Conservation (phyloP, 2,888 invertebrate genomes). For the Idaea dimidiata region DNA sequence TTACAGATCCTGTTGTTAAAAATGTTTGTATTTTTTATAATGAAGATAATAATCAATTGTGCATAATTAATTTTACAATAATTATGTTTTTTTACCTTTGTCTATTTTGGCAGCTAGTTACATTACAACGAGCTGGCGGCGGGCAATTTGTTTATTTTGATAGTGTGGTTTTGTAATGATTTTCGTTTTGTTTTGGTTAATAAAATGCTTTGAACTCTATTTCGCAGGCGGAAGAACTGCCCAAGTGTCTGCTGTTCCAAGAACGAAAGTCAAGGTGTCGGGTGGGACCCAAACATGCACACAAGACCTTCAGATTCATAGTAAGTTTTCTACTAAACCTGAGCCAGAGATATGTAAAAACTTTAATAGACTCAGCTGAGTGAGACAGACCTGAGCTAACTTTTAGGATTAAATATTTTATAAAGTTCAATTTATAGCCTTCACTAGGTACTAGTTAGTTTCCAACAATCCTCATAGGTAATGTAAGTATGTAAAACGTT, state of each 20-base stretch:
- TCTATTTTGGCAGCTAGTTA: neutral
- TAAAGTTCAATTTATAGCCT: neutral
- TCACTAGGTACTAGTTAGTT: too few relatives aligned
- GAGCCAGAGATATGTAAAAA: too few relatives aligned
- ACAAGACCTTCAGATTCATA: conserved; percentile 86
- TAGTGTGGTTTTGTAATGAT: too few relatives aligned
- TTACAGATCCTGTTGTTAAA: too few relatives aligned
- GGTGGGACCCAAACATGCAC: conserved; percentile 94
- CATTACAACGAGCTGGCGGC: neutral
- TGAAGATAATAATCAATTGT: too few relatives aligned
- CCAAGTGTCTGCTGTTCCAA: conserved; percentile 91
- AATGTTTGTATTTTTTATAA: too few relatives aligned
- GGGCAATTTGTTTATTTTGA: neutral
- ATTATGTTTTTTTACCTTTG: neutral
- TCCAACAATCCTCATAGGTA: too few relatives aligned
- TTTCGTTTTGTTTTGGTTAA: neutral
- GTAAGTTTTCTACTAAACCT: conserved; percentile 66
- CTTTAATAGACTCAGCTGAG: too few relatives aligned
- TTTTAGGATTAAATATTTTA: neutral
- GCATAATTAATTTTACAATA: too few relatives aligned
- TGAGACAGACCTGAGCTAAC: too few relatives aligned
- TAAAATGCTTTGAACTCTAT: neutral
- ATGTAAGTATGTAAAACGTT: too few relatives aligned
- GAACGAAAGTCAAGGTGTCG: conserved; percentile 93
- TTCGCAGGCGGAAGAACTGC: conserved; percentile 83